Evolutionary conservation across 2,888 invertebrate species (phyloP).

Genomic region (Melieria omissa): DNA sequence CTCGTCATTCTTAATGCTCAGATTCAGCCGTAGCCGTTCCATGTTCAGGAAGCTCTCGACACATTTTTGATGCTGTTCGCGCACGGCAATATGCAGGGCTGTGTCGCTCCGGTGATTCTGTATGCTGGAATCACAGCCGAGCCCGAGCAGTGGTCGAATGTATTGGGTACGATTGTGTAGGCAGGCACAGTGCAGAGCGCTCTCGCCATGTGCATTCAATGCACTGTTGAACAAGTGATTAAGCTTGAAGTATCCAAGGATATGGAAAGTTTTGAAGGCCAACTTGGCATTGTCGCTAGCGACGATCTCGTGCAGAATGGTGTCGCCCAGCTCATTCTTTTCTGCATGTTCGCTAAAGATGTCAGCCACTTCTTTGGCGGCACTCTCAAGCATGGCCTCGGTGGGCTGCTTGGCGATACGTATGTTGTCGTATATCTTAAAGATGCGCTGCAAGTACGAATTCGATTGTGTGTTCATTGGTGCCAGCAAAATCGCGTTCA

Average conservation of each 20-base stretch:
- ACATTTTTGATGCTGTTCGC: conserved; percentile 55
- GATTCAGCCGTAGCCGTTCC: conserved; percentile 47
- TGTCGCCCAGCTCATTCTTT: conserved; percentile 53
- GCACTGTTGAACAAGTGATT: conserved; percentile 64
- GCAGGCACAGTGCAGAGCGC: conserved; percentile 69
- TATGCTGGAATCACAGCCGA: conserved; percentile 67
- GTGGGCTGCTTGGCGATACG: conserved; percentile 20
- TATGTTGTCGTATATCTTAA: conserved; percentile 42
- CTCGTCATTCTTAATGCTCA: conserved; percentile 64
- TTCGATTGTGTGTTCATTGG: conserved; percentile 26
- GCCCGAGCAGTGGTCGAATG: conserved; percentile 58
- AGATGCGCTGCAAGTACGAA: conserved; percentile 42
- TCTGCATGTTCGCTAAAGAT: conserved; percentile 52
- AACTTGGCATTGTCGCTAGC: conserved; percentile 53
- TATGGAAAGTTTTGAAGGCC: conserved; percentile 56
- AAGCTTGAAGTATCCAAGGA: conserved; percentile 58
- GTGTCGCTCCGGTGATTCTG: conserved; percentile 66
- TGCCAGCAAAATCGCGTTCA: conserved; percentile 4
- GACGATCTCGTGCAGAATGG: conserved; percentile 61
- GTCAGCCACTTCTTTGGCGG: conserved; percentile 46
- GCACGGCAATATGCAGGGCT: conserved; percentile 68
- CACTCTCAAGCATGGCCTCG: not conserved
- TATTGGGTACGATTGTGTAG: conserved; percentile 57
- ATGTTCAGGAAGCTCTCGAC: conserved; percentile 55
- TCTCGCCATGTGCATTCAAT: conserved; percentile 68